A percentile compares a stretch with the other conserved stretches of the same genome.
Conservation (phyloP, 2,113 vertebrate genomes). For the Rhadina sibilatrix region DNA sequence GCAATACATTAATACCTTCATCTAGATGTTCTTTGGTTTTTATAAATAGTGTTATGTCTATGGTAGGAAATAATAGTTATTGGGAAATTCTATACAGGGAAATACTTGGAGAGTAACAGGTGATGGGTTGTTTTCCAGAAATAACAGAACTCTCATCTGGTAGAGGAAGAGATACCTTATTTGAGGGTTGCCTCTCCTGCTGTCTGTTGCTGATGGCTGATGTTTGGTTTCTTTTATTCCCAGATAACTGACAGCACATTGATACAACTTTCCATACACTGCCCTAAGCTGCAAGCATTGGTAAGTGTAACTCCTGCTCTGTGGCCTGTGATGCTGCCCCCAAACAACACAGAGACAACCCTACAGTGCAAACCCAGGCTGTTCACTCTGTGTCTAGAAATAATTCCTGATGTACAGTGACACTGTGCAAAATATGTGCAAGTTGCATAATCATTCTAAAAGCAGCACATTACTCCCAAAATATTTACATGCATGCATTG, state of each 20-base stretch:
- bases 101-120: not conserved
- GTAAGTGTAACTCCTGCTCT: slow-evolving; percentile 69
- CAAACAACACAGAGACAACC: rapidly evolving
- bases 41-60: not conserved
- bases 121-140: not conserved
- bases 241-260: slow-evolving; percentile 91
- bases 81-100: not conserved
- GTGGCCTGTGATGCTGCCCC: not conserved
- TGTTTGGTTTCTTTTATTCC: slow-evolving; percentile 12
- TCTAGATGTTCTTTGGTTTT: not conserved
- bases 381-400: not conserved
- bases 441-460: not conserved
- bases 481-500: not conserved
- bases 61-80: not conserved
- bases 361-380: not conserved
- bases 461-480: not conserved
- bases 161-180: not conserved
- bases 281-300: slow-evolving; percentile 87
- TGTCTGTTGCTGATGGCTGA: not conserved
- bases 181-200: not conserved
- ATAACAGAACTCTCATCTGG: not conserved
- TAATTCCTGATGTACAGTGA: no score
- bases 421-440: not conserved
- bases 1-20: not conserved
- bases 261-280: slow-evolving; percentile 90